Percentiles rank a stretch among this genome's conserved stretches.
These are phyloP conservation scores for Maccullochella peelii DNA, from an alignment of 2,113 vertebrate species.

Conservation along the genomic window DNA sequence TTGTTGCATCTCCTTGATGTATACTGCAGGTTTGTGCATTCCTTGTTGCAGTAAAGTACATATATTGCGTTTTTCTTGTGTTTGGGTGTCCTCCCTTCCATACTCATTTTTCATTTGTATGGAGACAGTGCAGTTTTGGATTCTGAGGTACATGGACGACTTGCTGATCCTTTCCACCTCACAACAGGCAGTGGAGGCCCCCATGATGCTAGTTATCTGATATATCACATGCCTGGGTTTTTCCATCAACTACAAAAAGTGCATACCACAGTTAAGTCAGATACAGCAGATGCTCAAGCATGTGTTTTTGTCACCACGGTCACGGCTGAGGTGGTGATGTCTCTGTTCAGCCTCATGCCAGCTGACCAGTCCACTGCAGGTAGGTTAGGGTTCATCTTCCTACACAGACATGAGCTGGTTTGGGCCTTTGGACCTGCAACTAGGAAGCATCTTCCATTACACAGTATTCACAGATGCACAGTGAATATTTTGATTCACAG, in stretches of 20 bases:
- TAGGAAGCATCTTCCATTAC: neutral
- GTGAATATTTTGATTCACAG: neutral
- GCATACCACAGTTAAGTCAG: neutral
- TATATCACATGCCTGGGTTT: neutral
- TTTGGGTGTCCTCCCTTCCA: neutral
- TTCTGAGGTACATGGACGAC: neutral
- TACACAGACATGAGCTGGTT: neutral
- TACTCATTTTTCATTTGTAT: neutral
- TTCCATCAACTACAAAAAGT: neutral
- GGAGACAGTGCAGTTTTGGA: neutral
- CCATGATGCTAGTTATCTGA: neutral
- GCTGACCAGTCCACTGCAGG: neutral
- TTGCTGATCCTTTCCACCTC: neutral
- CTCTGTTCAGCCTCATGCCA: neutral
- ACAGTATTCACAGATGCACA: neutral
- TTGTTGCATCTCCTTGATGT: neutral
- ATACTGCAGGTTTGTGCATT: neutral
- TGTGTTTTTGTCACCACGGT: neutral
- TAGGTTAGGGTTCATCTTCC: neutral
- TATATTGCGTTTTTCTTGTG: neutral
- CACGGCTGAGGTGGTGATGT: neutral
- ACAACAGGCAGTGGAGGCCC: neutral
- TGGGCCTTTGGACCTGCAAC: constrained; percentile 7
- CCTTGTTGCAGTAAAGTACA: neutral
- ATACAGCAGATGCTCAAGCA: constrained; percentile 5